Base-by-base conservation (phyloP, 2,888 invertebrate genomes). In the Napeogenes sylphis region DNA sequence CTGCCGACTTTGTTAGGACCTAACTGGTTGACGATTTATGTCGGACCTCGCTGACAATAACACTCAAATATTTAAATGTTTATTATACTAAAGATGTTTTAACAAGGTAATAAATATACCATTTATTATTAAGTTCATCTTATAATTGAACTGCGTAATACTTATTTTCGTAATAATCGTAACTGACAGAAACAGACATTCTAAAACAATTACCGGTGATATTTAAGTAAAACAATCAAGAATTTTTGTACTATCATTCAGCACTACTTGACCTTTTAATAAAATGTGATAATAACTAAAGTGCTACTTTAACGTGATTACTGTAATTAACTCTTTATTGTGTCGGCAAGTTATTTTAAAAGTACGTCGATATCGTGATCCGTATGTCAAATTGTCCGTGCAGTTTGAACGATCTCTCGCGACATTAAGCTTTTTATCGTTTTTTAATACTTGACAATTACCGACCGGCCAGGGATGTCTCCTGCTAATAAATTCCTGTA, bases 21-120 rank as follows among this genome's bases (percentile, higher is more conserved):
- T 87, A 89, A 89, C 87, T 82, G 84, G 84, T 76, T 70, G 75
- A 82, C 80, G 84, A 89, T 90, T 90, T 90, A 90, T 87, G 88
- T 69, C 76, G 78, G 76, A 78, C 79, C 78, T 75, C 76, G 77
- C 75, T 70, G 81, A 84, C 85, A 86, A 84, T 82, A 77, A 77
- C 82, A 79, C 84, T 83, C 80, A 85, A 87, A 88, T 85, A 83
- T 88, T 87, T 82, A 78, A 76, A 81, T 80, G 80, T 83, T 79
- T 60, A 58, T 67, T 67, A 65, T 67, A 56, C 60, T 65, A 56
- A 85, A 84, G 58, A 67, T 56, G 67, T 67, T 67, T 65, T 59
- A 55, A 58, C 53, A 55, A 56, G 30, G 42, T 13, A 53, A 57
- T 63, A 60, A 60, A 61, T 51, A 21, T 51, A 51, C 21, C 30